Percentiles rank a stretch among this genome's conserved stretches.
phyloP scores from a whole-genome alignment of 2,797 vertebrate genomes.

The Notoglanidium macrostoma region DNA sequence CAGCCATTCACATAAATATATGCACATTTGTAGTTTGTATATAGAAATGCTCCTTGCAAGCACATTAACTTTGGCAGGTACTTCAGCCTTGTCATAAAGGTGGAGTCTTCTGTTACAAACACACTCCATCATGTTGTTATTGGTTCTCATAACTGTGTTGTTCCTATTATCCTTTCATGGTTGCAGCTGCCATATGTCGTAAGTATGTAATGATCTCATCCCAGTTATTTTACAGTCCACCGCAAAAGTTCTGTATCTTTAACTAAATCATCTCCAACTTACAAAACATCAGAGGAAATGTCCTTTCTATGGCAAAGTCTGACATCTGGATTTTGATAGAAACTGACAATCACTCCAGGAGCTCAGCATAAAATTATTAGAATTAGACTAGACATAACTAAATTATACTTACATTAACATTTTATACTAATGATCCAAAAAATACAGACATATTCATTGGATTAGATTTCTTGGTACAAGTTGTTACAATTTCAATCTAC shows the following conservation, averaged over 20 bases:
- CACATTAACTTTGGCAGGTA: constrained; percentile 5
- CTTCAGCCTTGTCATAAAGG: background rate
- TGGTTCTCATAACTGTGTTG: background rate
- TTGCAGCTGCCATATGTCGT: background rate
- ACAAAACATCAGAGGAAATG: constrained; percentile 3
- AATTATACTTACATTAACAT: background rate
- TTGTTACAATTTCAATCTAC: background rate
- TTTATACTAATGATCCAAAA: background rate
- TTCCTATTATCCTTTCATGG: background rate
- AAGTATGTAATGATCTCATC: constrained; percentile 10
- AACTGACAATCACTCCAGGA: background rate
- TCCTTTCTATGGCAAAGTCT: background rate
- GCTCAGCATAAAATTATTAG: background rate
- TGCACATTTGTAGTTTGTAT: background rate
- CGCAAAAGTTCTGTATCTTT: background rate
- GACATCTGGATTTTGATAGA: constrained; percentile 28
- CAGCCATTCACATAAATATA: background rate
- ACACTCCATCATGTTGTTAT: background rate
- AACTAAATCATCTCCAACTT: background rate
- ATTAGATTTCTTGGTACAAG: background rate
- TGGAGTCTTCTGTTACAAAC: background rate
- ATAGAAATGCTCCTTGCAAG: background rate
- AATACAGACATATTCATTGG: background rate
- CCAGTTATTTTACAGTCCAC: background rate
- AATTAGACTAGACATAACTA: background rate